Evolutionary conservation across 2,113 vertebrate genomes (phyloP).

Genomic region (Piprites chloris): DNA sequence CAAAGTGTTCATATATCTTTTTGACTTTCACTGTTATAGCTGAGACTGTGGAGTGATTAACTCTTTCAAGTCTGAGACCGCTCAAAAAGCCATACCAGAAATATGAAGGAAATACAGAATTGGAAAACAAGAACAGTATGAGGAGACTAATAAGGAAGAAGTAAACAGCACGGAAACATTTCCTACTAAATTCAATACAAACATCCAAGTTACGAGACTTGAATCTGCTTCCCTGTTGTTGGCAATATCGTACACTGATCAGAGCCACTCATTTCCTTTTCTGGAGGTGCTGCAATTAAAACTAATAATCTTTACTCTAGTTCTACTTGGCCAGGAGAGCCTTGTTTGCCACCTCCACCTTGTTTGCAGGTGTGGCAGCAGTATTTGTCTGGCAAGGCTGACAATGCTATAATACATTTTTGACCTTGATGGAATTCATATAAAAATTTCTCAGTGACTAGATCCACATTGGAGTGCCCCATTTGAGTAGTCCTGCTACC

Average conservation of each 20-base stretch:
- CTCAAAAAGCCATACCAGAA: not conserved
- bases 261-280: not conserved
- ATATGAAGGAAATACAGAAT: not conserved
- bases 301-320: not conserved
- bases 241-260: not conserved
- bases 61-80: not conserved
- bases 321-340: not conserved
- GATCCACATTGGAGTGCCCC: not conserved
- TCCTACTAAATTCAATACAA: not conserved
- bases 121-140: not conserved
- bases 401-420: not conserved
- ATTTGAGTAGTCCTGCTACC: not conserved
- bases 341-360: not conserved
- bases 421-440: not conserved
- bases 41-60: not conserved
- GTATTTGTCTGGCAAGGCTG: not conserved
- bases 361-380: not conserved
- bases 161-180: not conserved
- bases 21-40: not conserved
- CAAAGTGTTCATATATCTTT: not conserved
- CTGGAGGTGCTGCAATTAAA: not conserved
- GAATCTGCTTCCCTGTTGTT: not conserved
- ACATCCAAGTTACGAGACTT: not conserved
- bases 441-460: not conserved
- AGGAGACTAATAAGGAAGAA: not conserved